Conservation (phyloP, 2,113 vertebrate species). For the Pangasianodon gigas region DNA sequence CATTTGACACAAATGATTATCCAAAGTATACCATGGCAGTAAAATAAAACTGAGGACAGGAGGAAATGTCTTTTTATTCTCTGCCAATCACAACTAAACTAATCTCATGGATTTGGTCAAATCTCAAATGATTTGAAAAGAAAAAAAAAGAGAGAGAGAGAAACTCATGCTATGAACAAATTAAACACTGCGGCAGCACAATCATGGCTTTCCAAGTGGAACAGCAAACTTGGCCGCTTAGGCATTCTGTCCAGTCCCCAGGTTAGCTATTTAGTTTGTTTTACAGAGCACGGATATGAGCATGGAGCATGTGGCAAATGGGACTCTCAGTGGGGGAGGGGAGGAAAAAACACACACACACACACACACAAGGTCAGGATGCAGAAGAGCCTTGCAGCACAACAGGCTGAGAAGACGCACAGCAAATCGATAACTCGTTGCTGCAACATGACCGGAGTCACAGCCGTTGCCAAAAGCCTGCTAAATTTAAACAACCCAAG, state of each 20-base stretch:
- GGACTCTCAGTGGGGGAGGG: slow-evolving; percentile 1
- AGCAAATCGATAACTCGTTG: slow-evolving; percentile 41
- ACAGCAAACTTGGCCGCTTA: not conserved
- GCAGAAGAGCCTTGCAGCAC: slow-evolving; percentile 30
- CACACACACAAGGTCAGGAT: slow-evolving; percentile 48
- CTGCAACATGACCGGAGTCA: slow-evolving; percentile 25
- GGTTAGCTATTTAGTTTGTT: slow-evolving; percentile 34
- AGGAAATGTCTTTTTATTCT: not conserved
- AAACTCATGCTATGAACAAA: not conserved
- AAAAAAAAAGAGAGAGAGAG: not conserved
- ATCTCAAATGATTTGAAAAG: not conserved
- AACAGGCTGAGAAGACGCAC: slow-evolving; percentile 16
- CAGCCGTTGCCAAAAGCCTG: slow-evolving; percentile 22
- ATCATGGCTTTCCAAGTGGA: slow-evolving; percentile 38
- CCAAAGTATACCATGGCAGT: not conserved
- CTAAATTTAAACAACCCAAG: slow-evolving; percentile 31
- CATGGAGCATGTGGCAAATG: slow-evolving; percentile 43
- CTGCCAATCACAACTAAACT: not conserved
- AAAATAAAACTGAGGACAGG: not conserved
- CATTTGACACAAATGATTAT: not conserved
- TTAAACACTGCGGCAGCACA: not conserved
- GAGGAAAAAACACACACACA: not conserved
- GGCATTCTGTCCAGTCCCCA: not conserved
- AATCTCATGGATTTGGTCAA: not conserved
- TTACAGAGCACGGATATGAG: slow-evolving; percentile 21